Evolutionary conservation across 2,888 invertebrate genomes (phyloP).

Genomic region (Dusona sp.): DNA sequence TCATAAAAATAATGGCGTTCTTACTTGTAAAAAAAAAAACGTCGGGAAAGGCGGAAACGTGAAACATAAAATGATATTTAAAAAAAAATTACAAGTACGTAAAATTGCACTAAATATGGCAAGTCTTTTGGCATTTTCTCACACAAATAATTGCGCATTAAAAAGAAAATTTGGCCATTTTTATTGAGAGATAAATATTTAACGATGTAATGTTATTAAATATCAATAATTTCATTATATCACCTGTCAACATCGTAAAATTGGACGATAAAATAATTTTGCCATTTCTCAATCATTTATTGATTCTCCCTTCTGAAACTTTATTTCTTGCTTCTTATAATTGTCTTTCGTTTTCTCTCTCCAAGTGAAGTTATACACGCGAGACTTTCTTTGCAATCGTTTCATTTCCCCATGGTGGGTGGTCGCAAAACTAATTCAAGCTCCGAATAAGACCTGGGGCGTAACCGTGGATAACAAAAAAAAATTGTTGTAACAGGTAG

Average conservation of each 20-base stretch:
- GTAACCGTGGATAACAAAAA: constrained; percentile 11
- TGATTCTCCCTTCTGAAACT: neutral
- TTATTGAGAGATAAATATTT: neutral
- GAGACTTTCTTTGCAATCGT: neutral
- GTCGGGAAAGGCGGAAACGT: neutral
- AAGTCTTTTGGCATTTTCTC: neutral
- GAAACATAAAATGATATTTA: neutral
- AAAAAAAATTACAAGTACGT: neutral
- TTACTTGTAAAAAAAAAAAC: neutral
- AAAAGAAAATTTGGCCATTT: neutral
- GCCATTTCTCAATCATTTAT: neutral
- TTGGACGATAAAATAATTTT: neutral
- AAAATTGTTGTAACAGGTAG: neutral
- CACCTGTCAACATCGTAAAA: too few species aligned
- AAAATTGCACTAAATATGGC: too few species aligned
- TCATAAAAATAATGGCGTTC: neutral
- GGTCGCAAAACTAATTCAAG: constrained; percentile 35
- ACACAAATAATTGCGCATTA: neutral
- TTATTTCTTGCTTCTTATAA: neutral
- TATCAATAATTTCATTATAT: neutral
- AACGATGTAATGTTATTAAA: neutral
- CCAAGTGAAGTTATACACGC: neutral
- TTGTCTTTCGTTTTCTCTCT: neutral
- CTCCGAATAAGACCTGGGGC: neutral
- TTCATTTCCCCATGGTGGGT: constrained; percentile 7